A percentile compares a stretch with the other conserved stretches of the same genome.
Conservation (phyloP, 2,797 vertebrate species). For the Malurus leucopterus region DNA sequence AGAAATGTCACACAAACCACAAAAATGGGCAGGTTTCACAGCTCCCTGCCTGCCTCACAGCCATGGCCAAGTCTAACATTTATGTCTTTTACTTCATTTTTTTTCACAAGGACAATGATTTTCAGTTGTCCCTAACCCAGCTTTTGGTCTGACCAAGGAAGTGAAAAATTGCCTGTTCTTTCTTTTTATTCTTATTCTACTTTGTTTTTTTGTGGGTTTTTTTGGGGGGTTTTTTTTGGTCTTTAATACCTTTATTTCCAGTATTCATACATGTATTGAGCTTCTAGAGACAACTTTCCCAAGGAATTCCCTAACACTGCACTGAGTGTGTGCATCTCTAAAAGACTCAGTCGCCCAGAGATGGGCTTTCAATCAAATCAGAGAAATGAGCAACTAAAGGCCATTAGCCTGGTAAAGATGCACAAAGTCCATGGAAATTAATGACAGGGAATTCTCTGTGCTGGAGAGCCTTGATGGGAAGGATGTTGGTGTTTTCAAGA, state of each 20-base stretch:
- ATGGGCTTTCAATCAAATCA: background rate
- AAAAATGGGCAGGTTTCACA: background rate
- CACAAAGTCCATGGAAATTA: background rate
- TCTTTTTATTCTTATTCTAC: background rate
- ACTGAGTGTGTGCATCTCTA: rapidly evolving
- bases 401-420: background rate
- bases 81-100: background rate
- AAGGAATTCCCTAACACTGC: background rate
- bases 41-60: background rate
- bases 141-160: background rate
- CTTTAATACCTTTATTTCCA: background rate
- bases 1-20: background rate
- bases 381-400: background rate
- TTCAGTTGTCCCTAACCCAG: background rate
- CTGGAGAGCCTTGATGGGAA: background rate
- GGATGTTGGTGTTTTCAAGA: background rate
- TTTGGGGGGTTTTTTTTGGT: background rate
- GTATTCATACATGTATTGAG: background rate
- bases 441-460: background rate
- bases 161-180: background rate
- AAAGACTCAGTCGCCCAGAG: background rate
- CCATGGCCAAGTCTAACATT: background rate
- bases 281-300: background rate
- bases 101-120: background rate
- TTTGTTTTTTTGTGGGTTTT: too few relatives aligned